Evolutionary conservation across 2,888 invertebrate species (phyloP), one percentile per base, ranked within the genome.

Genomic region (Rotaria socialis): DNA sequence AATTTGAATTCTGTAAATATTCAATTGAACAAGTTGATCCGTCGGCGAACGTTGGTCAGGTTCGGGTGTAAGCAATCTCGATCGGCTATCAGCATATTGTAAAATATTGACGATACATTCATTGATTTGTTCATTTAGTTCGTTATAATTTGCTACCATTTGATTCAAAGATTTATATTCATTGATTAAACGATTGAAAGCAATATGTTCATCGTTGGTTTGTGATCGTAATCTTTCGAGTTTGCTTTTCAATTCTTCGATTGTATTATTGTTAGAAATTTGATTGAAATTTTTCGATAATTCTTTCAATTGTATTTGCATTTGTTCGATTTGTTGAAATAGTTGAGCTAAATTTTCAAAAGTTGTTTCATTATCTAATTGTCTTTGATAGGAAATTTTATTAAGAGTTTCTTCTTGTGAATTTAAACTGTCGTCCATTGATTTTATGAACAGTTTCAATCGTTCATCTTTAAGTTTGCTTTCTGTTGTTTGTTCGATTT

Each of bases 81-180:
- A 75, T 22, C 43, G 22, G 43, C 43, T 41, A 43, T 75, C 43
- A 14, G 75, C 43, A 43, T 75, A 43, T 24, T 43, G 19, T 22
- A n/a, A 60, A 60, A 60, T 60, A 35, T 60, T 60, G 2, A 75
- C 22, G 7, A 75, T 75, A 43, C 43, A 75, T 75, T 75, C 75
- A 43, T 75, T 43, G 8, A 75, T 43, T 43, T 75, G 75, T 75
- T 75, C 75, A 5, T 75, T 75, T 75, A 75, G 43, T 75, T 75
- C 41, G 5, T 24, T 43, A 8, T 43, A 43, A 43, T 22, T 47
- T 24, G 16, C 6, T 75, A 19, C 8, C 7, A 41, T 27, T 60
- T 60, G 60, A 60, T n/a, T 60, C 2, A 27, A 35, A 1, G 60
- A 27, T 60, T 60, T 60, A 14, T 60, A 60, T n/a, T 60, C 60